Conservation (phyloP, 1,140 invertebrate genomes). For the Diprion similis region DNA sequence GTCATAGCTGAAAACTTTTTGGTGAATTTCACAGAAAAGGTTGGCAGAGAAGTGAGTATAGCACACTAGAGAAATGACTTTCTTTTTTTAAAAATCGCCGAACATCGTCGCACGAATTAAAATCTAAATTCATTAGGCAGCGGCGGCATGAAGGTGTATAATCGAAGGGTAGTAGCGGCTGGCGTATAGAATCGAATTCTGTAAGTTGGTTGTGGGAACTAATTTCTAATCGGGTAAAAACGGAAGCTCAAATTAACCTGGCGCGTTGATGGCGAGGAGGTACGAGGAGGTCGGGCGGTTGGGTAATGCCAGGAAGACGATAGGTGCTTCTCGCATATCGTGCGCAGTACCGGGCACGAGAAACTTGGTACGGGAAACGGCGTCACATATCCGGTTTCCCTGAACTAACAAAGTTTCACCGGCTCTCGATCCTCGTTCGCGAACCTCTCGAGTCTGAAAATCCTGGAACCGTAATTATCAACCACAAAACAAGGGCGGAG, state of each 20-base stretch:
- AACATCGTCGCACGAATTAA: neutral
- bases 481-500: neutral
- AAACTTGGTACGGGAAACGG: conserved; percentile 36
- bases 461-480: conserved; percentile 2
- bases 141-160: too few relatives aligned
- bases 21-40: too few relatives aligned
- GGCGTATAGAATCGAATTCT: too few relatives aligned
- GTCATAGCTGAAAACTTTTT: too few relatives aligned
- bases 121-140: neutral
- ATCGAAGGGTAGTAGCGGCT: too few relatives aligned
- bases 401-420: conserved; percentile 27
- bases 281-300: neutral
- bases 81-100: too few relatives aligned
- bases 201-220: neutral
- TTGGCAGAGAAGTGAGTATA: too few relatives aligned
- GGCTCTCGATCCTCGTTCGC: neutral
- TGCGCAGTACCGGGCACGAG: too few relatives aligned
- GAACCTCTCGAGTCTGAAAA: neutral
- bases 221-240: conserved; percentile 32
- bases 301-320: neutral
- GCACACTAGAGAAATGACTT: too few relatives aligned
- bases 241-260: conserved; percentile 37
- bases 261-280: conserved; percentile 23
- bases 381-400: conserved; percentile 41
- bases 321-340: neutral